A percentile compares a stretch with the other conserved stretches of the same genome.
phyloP scores from a whole-genome alignment of 2,888 invertebrate genomes.

The Noctua janthina region DNA sequence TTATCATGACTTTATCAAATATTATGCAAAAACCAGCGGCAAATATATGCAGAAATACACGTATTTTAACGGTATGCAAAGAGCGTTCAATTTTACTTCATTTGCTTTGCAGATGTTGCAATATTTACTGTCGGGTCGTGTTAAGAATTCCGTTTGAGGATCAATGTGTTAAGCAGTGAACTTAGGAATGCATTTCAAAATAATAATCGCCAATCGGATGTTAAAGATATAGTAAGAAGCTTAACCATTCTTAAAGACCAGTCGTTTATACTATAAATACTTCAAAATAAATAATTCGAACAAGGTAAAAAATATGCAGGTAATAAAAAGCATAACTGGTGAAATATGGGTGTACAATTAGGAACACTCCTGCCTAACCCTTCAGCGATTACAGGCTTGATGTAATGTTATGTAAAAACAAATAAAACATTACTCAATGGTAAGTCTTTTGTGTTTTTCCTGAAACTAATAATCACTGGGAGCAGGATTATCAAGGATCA shows the following conservation, averaged over 20 bases:
- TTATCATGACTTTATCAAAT: constrained; percentile 57
- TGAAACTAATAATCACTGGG: not conserved
- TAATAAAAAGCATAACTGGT: not conserved
- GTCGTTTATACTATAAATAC: not conserved
- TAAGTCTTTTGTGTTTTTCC: not conserved
- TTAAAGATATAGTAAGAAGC: not conserved
- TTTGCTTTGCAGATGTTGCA: constrained; percentile 55
- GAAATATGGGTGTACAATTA: not conserved
- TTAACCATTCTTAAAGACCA: not conserved
- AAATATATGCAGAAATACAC: constrained; percentile 54
- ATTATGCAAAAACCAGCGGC: constrained; percentile 54
- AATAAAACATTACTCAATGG: not conserved
- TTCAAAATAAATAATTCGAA: not conserved
- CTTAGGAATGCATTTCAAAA: constrained; percentile 27
- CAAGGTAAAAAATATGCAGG: not conserved
- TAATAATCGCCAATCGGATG: not conserved
- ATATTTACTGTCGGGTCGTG: constrained; percentile 28
- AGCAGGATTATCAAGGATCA: not conserved
- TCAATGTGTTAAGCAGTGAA: constrained; percentile 3
- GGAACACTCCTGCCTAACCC: not conserved
- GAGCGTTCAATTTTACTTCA: constrained; percentile 42
- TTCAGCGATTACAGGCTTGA: not conserved
- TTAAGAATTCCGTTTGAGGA: constrained; percentile 38
- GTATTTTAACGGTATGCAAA: constrained; percentile 34
- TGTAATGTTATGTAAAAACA: not conserved